phyloP scores from a whole-genome alignment of 1,140 invertebrate species.

The Bombus soroeensis region DNA sequence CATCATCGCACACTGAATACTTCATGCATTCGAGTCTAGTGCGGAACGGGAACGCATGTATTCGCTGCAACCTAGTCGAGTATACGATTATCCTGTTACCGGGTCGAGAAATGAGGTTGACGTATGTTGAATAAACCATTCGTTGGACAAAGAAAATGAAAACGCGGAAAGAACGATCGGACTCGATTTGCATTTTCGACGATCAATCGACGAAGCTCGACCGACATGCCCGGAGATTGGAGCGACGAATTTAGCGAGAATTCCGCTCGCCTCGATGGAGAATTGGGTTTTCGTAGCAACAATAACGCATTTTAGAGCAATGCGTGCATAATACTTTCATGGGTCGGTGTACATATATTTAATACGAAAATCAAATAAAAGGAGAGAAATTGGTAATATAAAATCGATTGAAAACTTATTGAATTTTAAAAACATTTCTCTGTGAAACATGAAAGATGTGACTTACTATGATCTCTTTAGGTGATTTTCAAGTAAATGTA shows the following conservation, averaged over 20 bases:
- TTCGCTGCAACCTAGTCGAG: conserved; percentile 63
- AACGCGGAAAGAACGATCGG: conserved; percentile 42
- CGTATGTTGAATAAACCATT: conserved; percentile 76
- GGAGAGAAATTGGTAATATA: too few relatives aligned
- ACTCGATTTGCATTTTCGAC: conserved; percentile 44
- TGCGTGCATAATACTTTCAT: too few relatives aligned
- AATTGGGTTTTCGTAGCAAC: background rate
- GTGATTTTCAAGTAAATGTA: background rate
- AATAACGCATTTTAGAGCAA: background rate
- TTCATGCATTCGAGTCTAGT: conserved; percentile 66
- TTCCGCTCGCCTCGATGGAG: background rate
- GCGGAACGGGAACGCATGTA: conserved; percentile 57
- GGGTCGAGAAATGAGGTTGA: conserved; percentile 71
- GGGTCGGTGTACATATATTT: background rate
- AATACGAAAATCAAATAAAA: background rate
- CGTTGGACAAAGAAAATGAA: conserved; percentile 55
- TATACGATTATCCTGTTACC: conserved; percentile 78
- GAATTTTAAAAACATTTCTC: background rate
- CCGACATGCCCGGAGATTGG: too few relatives aligned
- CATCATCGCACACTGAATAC: conserved; percentile 73
- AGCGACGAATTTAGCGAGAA: background rate
- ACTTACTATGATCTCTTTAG: background rate
- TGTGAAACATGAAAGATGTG: background rate
- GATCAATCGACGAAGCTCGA: background rate
- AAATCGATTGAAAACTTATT: background rate